phyloP scores from a whole-genome alignment of 2,888 invertebrate species.

The Odontocerum albicorne region DNA sequence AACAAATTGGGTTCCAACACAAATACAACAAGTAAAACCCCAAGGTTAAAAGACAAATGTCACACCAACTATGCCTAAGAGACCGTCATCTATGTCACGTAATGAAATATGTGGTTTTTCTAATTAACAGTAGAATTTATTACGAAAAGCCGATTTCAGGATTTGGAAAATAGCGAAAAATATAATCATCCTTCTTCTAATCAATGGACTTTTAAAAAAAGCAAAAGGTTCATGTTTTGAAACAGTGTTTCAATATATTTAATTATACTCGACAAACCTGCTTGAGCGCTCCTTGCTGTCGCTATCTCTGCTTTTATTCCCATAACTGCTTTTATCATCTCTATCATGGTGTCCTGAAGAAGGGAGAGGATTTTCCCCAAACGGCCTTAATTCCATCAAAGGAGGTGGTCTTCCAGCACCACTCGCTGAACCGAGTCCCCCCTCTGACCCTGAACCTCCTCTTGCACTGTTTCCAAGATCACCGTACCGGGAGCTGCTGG shows the following conservation, averaged over 20 bases:
- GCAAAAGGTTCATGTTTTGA: too few relatives aligned
- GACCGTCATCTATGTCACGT: too few relatives aligned
- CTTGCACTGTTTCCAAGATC: background rate
- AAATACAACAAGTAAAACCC: too few relatives aligned
- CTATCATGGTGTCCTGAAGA: conserved; percentile 22
- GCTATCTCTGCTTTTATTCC: conserved; percentile 10
- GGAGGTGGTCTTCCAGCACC: conserved; percentile 41
- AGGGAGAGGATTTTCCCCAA: conserved; percentile 44
- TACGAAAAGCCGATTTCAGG: too few relatives aligned
- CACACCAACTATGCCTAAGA: too few relatives aligned
- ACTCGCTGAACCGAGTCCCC: background rate
- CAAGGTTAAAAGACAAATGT: too few relatives aligned
- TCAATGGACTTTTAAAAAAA: too few relatives aligned
- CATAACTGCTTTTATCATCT: conserved; percentile 12
- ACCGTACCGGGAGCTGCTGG: background rate
- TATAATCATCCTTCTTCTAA: too few relatives aligned
- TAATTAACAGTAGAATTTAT: too few relatives aligned
- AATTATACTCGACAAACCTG: conserved; percentile 6
- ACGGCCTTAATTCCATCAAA: conserved; percentile 51
- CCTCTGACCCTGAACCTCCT: background rate
- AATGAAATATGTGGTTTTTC: too few relatives aligned
- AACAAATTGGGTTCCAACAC: too few relatives aligned
- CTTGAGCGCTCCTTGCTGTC: background rate
- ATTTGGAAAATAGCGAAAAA: too few relatives aligned
- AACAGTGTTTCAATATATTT: background rate